Base-by-base conservation (phyloP, 2,113 vertebrate genomes). In the Chaenogobius annularis region DNA sequence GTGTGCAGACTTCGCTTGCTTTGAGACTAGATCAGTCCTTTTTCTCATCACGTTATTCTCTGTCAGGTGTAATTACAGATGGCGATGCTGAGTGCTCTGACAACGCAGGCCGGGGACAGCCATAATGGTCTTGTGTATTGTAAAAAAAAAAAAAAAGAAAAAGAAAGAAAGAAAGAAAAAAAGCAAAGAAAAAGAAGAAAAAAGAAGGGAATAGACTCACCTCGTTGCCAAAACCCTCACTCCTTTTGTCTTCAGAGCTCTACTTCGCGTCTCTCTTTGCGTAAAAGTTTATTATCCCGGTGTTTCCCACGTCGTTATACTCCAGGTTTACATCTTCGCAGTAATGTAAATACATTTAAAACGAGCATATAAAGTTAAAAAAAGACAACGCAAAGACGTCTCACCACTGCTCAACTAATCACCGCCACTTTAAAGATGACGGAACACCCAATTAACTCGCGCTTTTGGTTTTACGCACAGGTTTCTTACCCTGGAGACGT, bases 401-500 rank as follows among this genome's bases (percentile, higher is more conserved):
- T 35, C 56, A 31, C 23, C 12, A 23, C 26, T 65, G n/a, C n/a
- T 72, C 26, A 14, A 58, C 54, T 20, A n/a, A 17, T 37, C 17
- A 47, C 17, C 3, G 66, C 46, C 50, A 67, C 56, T 5, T 0
- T 2, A 31, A 20, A 78, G 70, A 50, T 68, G 23, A 26, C 66
- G 69, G 68, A 9, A 44, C 68, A 67, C 58, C 52, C 63, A 55
- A 22, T 43, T 59, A 11, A 10, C 69, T n/a, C 54, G 22, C 10
- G 15, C 8, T 56, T 66, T 69, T 72, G 37, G 44, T 11, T 78
- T 76, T 63, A 75, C 75, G 69, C 77, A 37, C 66, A 61, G 58
- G 70, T 74, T 71, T 6, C 48, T 74, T 52, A 68, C 69, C 69
- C 70, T n/a, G 65, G 55, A 63, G 83, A 52, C 64, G 56, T 70